Base-by-base conservation (phyloP, 1,140 invertebrate species). In the Alviniconcha marisindica region DNA sequence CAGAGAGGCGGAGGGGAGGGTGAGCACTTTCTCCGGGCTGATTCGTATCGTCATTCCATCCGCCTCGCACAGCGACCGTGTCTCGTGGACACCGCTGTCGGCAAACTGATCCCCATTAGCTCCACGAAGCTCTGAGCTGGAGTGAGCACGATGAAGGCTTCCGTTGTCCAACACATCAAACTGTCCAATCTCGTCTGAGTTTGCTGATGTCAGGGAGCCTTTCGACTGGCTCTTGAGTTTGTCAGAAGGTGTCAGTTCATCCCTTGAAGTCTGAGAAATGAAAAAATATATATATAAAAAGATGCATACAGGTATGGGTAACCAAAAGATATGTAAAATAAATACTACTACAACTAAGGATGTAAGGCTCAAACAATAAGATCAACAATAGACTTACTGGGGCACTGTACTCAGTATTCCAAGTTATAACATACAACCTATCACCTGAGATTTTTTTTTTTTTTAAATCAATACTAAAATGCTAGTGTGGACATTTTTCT, bases 11-110 rank as follows among this genome's bases (percentile, higher is more conserved):
- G 78, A 80, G 1, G 92, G 92, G 56, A 93, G 88, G 78, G 89
- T 89, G 18, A 91, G 82, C n/a, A 89, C 86, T 87, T 90, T 91
- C 79, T 92, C 92, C 28, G 92, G 91, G 87, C 91, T 92, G 73
- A 91, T 89, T 66, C 90, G 54, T 87, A 85, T 73, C 60, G 83
- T 87, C 87, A 84, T 81, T 42, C 87, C 74, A 73, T 90, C 89
- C 36, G 87, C 84, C 18, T 91, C 89, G 69, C 82, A 83, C 77
- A 91, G 79, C 73, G 89, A 89, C 69, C 86, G 84, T 24, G 86
- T 87, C 42, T 88, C 88, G 66, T 85, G 88, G 12, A 83, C 51
- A 28, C 77, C 81, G 15, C 79, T 84, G 76, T 86, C 85, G 28
- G 87, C 78, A 15, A 91, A 85, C 63, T 89, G 88, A 33, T 85